Percentiles rank a stretch among this genome's conserved stretches.
Conservation (phyloP, 1,140 invertebrate genomes). For the Drosophila baimaii region DNA sequence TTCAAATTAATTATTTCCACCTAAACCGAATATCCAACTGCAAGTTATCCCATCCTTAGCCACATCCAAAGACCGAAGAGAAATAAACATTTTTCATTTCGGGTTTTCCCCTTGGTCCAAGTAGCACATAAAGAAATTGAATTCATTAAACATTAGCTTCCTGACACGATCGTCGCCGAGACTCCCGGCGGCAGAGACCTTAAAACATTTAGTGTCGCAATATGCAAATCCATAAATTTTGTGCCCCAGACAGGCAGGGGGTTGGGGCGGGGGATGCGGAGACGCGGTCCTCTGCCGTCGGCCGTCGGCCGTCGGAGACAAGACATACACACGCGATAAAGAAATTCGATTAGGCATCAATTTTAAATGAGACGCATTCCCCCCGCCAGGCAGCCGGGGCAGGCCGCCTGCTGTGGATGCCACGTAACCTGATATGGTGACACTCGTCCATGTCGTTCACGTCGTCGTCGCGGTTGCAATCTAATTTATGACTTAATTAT, state of each 20-base stretch:
- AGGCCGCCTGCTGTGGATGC: conserved; percentile 75
- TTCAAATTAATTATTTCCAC: neutral
- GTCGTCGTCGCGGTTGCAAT: conserved; percentile 73
- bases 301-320: conserved; percentile 23
- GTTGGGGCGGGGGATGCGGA: neutral
- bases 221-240: conserved; percentile 80
- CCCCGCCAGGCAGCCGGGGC: conserved; percentile 14
- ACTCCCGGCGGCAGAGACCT: conserved; percentile 46
- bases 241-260: conserved; percentile 37
- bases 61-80: neutral
- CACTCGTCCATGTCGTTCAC: conserved; percentile 73
- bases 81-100: conserved; percentile 47
- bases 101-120: conserved; percentile 33
- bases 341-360: conserved; percentile 84
- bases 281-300: conserved; percentile 6
- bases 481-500: conserved; percentile 85
- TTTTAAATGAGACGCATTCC: conserved; percentile 81
- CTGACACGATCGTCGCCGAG: conserved; percentile 67
- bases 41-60: neutral
- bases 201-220: conserved; percentile 80
- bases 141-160: conserved; percentile 83
- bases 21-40: neutral
- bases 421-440: conserved; percentile 80
- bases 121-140: conserved; percentile 83
- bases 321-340: conserved; percentile 83